A percentile compares a stretch with the other conserved stretches of the same genome.
These are phyloP conservation scores for Siniperca scherzeri DNA, from an alignment of 2,797 vertebrate genomes.

Conservation along the genomic window DNA sequence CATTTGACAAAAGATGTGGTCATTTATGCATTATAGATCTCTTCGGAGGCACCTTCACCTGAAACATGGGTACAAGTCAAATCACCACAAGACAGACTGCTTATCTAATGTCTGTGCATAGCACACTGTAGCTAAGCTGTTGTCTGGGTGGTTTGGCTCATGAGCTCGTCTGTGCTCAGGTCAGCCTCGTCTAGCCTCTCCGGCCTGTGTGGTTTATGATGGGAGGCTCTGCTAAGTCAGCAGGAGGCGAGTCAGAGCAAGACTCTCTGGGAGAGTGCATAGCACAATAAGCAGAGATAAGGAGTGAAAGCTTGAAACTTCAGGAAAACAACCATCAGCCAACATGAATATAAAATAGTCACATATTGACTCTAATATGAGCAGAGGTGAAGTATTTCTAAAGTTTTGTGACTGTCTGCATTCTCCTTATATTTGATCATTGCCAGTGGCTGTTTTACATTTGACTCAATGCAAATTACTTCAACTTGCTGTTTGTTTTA, in stretches of 20 bases:
- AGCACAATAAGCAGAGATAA: constrained; percentile 50
- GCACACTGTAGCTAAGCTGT: constrained; percentile 68
- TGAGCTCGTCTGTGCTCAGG: constrained; percentile 74
- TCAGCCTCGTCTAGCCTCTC: constrained; percentile 78
- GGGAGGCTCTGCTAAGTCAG: constrained; percentile 81
- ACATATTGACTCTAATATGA: background rate
- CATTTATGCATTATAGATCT: constrained; percentile 71
- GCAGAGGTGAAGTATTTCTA: background rate
- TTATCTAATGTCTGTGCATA: constrained; percentile 81
- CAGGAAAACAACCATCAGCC: constrained; percentile 34
- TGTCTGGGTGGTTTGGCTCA: constrained; percentile 75
- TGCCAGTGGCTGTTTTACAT: constrained; percentile 1
- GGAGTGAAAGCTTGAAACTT: constrained; percentile 20
- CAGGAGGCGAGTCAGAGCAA: constrained; percentile 78
- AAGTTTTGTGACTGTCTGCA: background rate
- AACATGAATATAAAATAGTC: constrained; percentile 20
- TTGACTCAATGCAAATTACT: constrained; percentile 12
- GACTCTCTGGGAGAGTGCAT: constrained; percentile 59
- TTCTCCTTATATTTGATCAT: background rate
- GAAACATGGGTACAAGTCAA: constrained; percentile 63
- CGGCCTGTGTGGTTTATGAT: constrained; percentile 79
- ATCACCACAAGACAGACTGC: constrained; percentile 79
- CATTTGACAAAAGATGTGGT: constrained; percentile 59
- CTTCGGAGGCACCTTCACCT: constrained; percentile 58
- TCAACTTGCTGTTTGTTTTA: constrained; percentile 19